phyloP scores from a whole-genome alignment of 1,140 invertebrate species.

The Conus betulinus region DNA sequence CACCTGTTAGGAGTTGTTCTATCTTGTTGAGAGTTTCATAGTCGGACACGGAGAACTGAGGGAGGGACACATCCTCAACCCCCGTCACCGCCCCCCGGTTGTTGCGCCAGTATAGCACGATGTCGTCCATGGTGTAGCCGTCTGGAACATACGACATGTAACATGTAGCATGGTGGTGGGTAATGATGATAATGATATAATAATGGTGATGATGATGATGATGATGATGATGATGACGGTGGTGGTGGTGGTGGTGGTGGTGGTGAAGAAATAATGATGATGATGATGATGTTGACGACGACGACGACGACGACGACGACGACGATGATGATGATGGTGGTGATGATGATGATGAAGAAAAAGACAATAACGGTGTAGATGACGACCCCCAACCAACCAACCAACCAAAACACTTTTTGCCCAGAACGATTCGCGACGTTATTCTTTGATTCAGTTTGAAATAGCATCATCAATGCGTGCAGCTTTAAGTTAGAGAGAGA shows the following conservation, averaged over 20 bases:
- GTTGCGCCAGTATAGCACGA: constrained; percentile 95
- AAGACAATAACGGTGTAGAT: neutral
- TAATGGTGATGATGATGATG: neutral
- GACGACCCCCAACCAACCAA: too few species aligned
- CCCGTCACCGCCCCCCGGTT: constrained; percentile 88
- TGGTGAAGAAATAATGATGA: neutral
- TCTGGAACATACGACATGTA: constrained; percentile 79
- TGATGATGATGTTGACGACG: too few species aligned
- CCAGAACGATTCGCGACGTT: too few species aligned
- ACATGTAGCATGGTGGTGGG: too few species aligned
- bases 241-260: neutral
- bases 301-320: neutral
- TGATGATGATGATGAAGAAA: neutral
- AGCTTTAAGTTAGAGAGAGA: too few species aligned
- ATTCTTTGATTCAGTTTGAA: too few species aligned
- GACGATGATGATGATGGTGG: neutral
- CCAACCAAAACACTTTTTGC: too few species aligned
- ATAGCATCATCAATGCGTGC: too few species aligned
- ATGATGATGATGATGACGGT: neutral
- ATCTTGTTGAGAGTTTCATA: constrained; percentile 95
- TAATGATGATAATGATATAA: neutral
- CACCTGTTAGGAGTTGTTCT: constrained; percentile 87
- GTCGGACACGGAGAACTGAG: constrained; percentile 96
- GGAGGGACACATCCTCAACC: constrained; percentile 94
- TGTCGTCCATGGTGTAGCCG: constrained; percentile 96